phyloP scores from a whole-genome alignment of 2,888 invertebrate genomes.

The Lasioglossum figueresi region DNA sequence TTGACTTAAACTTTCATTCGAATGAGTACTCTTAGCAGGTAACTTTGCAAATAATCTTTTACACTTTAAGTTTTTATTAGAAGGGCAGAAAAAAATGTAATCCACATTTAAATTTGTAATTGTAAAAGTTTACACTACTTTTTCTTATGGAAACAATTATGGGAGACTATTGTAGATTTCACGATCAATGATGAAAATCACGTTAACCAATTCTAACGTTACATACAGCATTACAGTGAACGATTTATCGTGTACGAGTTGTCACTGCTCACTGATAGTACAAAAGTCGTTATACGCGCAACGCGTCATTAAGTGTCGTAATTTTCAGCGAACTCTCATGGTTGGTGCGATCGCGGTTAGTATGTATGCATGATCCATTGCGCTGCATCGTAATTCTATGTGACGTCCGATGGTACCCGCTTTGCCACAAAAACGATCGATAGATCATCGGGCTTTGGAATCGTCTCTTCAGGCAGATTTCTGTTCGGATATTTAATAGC shows the following conservation, averaged over 20 bases:
- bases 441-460: too few relatives aligned
- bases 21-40: not conserved
- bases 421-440: constrained; percentile 4
- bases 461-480: not conserved
- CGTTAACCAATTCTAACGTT: not conserved
- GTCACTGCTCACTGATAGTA: not conserved
- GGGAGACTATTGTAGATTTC: not conserved
- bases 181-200: not conserved
- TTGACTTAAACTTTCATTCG: not conserved
- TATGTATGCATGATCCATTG: not conserved
- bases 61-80: not conserved
- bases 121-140: not conserved
- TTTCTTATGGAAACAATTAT: not conserved
- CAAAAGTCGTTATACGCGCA: not conserved
- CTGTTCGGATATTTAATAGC: not conserved
- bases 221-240: not conserved
- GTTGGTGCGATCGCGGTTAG: constrained; percentile 3
- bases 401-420: not conserved
- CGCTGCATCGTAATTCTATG: not conserved
- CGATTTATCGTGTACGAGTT: not conserved
- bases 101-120: not conserved
- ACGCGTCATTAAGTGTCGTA: not conserved
- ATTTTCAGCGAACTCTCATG: constrained; percentile 3
- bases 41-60: not conserved
- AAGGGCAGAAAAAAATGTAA: not conserved